Percentiles rank a stretch among this genome's conserved stretches.
These are phyloP conservation scores for Chaunax sp. DNA, from an alignment of 2,797 vertebrate genomes.

Conservation along the genomic window DNA sequence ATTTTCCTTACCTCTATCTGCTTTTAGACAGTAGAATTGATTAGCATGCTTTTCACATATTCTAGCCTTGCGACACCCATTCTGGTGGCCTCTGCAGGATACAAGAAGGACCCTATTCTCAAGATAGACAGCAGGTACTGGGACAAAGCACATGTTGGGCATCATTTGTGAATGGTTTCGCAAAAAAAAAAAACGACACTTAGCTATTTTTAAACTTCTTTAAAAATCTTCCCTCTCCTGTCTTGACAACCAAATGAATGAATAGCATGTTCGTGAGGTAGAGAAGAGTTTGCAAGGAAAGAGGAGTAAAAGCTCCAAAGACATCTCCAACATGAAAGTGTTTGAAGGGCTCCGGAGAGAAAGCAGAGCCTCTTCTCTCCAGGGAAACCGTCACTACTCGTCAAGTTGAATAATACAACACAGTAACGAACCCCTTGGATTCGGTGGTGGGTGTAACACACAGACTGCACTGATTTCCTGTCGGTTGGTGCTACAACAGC, in stretches of 20 bases:
- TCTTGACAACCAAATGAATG: slow-evolving; percentile 10
- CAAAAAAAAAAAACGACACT: too few species aligned
- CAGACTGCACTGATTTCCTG: slow-evolving; percentile 16
- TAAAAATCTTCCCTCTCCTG: not conserved
- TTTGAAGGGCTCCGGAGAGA: slow-evolving; percentile 40
- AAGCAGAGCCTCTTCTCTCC: slow-evolving; percentile 28
- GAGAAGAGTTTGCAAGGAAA: slow-evolving; percentile 1
- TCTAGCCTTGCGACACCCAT: slow-evolving; percentile 39
- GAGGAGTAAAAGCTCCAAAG: slow-evolving; percentile 21
- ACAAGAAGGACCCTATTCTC: too few species aligned
- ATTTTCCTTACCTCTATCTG: slow-evolving; percentile 47
- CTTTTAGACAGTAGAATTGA: slow-evolving; percentile 50
- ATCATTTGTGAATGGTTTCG: slow-evolving; percentile 14
- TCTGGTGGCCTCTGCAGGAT: too few species aligned
- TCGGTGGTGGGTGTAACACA: slow-evolving; percentile 38
- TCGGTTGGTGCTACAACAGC: slow-evolving; percentile 13
- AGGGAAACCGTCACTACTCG: slow-evolving; percentile 36
- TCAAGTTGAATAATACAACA: slow-evolving; percentile 64
- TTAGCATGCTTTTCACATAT: slow-evolving; percentile 62
- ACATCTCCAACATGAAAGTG: slow-evolving; percentile 26
- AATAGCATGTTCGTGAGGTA: slow-evolving; percentile 10
- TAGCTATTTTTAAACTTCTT: too few species aligned
- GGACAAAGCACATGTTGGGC: slow-evolving; percentile 2
- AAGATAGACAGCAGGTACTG: slow-evolving; percentile 41
- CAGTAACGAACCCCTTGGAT: slow-evolving; percentile 24